These are phyloP conservation scores for Burhinus oedicnemus DNA, from an alignment of 2,113 vertebrate species.

Conservation along the genomic window DNA sequence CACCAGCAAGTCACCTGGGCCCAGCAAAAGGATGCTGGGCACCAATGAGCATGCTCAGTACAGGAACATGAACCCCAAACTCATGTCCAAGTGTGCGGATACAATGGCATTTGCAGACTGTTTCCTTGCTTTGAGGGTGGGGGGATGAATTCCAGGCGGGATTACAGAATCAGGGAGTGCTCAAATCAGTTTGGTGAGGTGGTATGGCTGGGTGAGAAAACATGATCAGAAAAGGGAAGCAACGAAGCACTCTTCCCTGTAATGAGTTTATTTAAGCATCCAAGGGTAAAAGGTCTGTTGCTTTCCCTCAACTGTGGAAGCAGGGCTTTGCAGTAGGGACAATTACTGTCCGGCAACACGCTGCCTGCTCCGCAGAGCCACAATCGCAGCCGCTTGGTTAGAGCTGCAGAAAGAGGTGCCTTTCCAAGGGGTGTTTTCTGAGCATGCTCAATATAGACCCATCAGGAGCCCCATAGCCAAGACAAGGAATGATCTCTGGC, in stretches of 20 bases:
- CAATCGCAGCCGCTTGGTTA: not conserved
- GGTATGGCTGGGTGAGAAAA: not conserved
- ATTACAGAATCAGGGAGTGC: not conserved
- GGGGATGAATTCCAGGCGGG: not conserved
- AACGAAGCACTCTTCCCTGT: not conserved
- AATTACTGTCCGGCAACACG: not conserved
- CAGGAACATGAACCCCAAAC: not conserved
- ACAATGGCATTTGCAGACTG: not conserved
- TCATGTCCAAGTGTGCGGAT: not conserved
- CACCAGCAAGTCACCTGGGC: conserved; percentile 72
- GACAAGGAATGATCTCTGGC: not conserved
- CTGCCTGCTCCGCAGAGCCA: not conserved
- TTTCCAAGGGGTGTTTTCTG: not conserved
- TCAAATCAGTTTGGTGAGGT: not conserved
- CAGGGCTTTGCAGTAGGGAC: not conserved
- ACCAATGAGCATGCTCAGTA: conserved; percentile 62
- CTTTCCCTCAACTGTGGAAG: not conserved
- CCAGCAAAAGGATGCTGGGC: conserved; percentile 4
- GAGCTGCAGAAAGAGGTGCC: not conserved
- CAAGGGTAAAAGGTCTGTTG: not conserved
- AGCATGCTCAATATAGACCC: conserved; percentile 63
- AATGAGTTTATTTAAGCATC: not conserved
- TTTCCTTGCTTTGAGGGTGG: not conserved
- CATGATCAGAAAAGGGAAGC: not conserved
- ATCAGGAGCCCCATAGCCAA: not conserved